Conservation (phyloP, 2,888 invertebrate genomes). For the Hermaeophaga mercurialis region DNA sequence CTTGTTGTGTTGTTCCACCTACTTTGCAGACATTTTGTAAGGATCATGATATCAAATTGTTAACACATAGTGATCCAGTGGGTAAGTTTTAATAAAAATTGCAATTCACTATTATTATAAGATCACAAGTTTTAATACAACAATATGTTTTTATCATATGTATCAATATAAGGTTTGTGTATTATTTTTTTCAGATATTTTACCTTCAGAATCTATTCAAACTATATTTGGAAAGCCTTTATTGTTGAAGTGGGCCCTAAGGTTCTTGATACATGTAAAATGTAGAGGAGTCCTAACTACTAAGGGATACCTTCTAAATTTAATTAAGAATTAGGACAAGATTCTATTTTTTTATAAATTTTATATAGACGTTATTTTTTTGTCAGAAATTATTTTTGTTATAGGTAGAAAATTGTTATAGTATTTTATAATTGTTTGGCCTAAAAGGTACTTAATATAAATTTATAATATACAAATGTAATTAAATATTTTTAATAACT, state of each 20-base stretch:
- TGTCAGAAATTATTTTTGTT: background rate
- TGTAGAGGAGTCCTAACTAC: constrained; percentile 89
- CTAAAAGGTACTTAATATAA: background rate
- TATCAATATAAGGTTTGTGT: too few relatives aligned
- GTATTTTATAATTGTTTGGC: background rate
- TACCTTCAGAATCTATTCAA: constrained; percentile 63
- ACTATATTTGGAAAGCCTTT: constrained; percentile 62
- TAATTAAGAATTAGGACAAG: constrained; percentile 44
- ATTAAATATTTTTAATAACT: too few relatives aligned
- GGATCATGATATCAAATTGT: constrained; percentile 86
- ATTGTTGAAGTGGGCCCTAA: constrained; percentile 75
- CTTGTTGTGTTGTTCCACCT: constrained; percentile 94
- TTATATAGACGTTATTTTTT: background rate
- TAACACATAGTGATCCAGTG: constrained; percentile 94
- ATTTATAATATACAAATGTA: too few relatives aligned
- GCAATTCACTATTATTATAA: too few relatives aligned
- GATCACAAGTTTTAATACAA: too few relatives aligned
- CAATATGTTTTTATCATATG: too few relatives aligned
- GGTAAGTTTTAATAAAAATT: constrained; percentile 61
- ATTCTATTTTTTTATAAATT: background rate
- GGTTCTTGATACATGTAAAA: constrained; percentile 89
- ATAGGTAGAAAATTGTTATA: background rate
- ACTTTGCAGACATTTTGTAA: constrained; percentile 88
- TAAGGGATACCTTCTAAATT: constrained; percentile 80
- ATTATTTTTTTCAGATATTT: constrained; percentile 58